These are phyloP conservation scores for Pharmacophagus antenor DNA, from an alignment of 2,888 invertebrate genomes.

Conservation along the genomic window DNA sequence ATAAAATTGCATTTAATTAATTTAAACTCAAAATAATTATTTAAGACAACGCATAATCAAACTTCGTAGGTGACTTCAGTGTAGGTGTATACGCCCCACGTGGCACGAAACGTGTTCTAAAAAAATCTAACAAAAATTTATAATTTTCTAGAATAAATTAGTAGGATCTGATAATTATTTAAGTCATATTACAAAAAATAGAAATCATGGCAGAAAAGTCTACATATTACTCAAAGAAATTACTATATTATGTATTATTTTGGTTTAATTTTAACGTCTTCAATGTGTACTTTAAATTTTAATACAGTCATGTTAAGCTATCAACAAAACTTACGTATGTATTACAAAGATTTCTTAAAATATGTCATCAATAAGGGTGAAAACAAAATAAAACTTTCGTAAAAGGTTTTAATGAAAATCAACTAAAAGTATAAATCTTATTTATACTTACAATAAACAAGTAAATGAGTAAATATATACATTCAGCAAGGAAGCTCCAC, in stretches of 20 bases:
- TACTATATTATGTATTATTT: no score
- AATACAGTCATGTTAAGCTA: neutral
- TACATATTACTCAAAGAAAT: no score
- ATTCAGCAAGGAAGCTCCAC: constrained; percentile 52
- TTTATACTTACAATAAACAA: constrained; percentile 79
- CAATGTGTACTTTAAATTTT: neutral
- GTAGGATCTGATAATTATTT: neutral
- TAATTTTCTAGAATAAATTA: no score
- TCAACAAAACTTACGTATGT: neutral
- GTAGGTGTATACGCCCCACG: no score
- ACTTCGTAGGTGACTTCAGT: no score
- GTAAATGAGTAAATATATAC: constrained; percentile 74
- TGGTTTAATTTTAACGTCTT: neutral
- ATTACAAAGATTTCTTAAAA: neutral
- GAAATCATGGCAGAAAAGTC: no score
- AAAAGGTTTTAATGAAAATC: constrained; percentile 78
- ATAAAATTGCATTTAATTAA: no score
- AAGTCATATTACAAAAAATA: neutral
- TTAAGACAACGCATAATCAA: no score
- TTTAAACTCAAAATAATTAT: no score
- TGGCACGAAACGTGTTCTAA: no score
- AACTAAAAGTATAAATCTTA: constrained; percentile 82
- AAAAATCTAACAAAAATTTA: no score
- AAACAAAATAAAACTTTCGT: constrained; percentile 44
- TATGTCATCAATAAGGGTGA: neutral